phyloP scores from a whole-genome alignment of 2,888 invertebrate species.

The Temnothorax ravouxi region DNA sequence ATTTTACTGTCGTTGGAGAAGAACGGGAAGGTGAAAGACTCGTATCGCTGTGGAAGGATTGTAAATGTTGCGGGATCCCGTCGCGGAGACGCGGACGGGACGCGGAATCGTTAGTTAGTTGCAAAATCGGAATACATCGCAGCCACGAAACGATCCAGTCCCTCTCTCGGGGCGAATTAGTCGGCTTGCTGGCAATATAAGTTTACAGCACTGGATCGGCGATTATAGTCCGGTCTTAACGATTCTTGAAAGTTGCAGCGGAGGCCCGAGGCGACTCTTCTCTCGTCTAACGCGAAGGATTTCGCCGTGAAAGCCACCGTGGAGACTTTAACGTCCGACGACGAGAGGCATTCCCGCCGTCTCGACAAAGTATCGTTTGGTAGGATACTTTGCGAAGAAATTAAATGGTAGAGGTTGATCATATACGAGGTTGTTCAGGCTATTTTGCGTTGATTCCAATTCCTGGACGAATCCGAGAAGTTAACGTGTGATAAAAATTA shows the following conservation, averaged over 20 bases:
- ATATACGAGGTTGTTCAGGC: not conserved
- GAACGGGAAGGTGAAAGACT: slow-evolving; percentile 42
- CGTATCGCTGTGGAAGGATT: slow-evolving; percentile 46
- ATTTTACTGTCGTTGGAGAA: slow-evolving; percentile 27
- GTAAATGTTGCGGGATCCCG: slow-evolving; percentile 39
- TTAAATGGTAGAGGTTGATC: not conserved
- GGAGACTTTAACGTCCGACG: slow-evolving; percentile 73
- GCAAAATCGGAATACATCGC: slow-evolving; percentile 48
- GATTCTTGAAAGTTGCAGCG: slow-evolving; percentile 54
- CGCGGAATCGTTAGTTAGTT: slow-evolving; percentile 57
- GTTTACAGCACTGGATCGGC: slow-evolving; percentile 59
- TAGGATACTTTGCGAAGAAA: slow-evolving; percentile 10
- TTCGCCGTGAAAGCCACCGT: slow-evolving; percentile 52
- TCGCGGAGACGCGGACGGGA: not conserved
- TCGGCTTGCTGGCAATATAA: slow-evolving; percentile 62
- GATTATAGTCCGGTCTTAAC: slow-evolving; percentile 61
- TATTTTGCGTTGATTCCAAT: not conserved
- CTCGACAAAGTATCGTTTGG: slow-evolving; percentile 31
- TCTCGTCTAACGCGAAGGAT: slow-evolving; percentile 55
- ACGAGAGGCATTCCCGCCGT: slow-evolving; percentile 55
- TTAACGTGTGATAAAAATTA: not conserved
- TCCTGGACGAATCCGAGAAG: not conserved
- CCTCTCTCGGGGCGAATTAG: slow-evolving; percentile 61
- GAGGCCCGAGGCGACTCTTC: slow-evolving; percentile 23
- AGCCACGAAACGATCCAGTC: slow-evolving; percentile 53